A percentile compares a stretch with the other conserved stretches of the same genome.
These are phyloP conservation scores for Gymnarchus niloticus DNA, from an alignment of 2,113 vertebrate genomes.

Conservation along the genomic window DNA sequence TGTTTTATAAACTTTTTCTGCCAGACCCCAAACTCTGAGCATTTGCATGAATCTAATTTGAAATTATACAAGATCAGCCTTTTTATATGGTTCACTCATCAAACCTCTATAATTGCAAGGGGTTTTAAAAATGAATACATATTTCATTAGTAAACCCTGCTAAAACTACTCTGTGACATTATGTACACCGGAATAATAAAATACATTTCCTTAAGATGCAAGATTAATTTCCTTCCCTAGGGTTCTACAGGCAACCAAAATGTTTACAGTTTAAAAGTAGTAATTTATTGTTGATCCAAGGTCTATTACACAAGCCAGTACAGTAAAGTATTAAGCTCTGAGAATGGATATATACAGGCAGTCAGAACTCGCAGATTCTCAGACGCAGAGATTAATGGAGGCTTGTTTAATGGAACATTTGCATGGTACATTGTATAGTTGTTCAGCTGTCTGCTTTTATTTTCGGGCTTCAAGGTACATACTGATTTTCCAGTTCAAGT, in stretches of 20 bases:
- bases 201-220: conserved; percentile 47
- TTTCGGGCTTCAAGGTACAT: background rate
- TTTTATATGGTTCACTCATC: background rate
- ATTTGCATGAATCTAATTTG: background rate
- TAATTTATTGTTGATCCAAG: conserved; percentile 42
- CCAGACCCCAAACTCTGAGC: background rate
- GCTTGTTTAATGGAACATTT: conserved; percentile 59
- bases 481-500: background rate
- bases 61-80: background rate
- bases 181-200: conserved; percentile 45
- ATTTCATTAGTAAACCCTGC: conserved; percentile 30
- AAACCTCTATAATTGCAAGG: conserved; percentile 30
- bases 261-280: conserved; percentile 53
- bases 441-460: background rate
- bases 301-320: conserved; percentile 31
- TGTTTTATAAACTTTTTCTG: background rate
- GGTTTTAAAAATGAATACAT: conserved; percentile 32
- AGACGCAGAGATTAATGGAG: conserved; percentile 56
- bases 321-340: conserved; percentile 18
- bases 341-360: conserved; percentile 29
- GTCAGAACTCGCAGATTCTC: conserved; percentile 44
- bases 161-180: conserved; percentile 37
- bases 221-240: conserved; percentile 50
- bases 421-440: conserved; percentile 28
- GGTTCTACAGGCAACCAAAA: conserved; percentile 49